Conservation (phyloP, 2,113 vertebrate species). For the Stegastes partitus region DNA sequence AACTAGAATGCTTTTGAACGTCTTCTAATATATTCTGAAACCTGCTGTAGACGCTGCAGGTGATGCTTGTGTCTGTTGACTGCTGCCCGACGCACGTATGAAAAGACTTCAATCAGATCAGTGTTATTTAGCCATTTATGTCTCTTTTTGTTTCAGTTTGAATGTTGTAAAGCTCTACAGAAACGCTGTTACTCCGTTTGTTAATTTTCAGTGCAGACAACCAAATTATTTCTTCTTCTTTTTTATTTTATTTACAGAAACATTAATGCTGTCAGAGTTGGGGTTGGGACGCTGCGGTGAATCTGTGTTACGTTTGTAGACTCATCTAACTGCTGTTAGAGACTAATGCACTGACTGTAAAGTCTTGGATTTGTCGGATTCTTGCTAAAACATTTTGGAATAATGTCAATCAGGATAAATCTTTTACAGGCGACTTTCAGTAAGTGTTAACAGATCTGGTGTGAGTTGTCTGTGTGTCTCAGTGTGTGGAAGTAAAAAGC, state of each 20-base stretch:
- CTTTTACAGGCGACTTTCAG: conserved; percentile 4
- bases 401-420: neutral
- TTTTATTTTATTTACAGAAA: conserved; percentile 41
- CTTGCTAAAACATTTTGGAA: neutral
- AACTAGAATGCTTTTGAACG: conserved; percentile 10
- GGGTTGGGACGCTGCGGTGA: neutral
- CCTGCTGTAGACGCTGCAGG: conserved; percentile 21
- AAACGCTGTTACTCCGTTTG: conserved; percentile 10
- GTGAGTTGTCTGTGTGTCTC: neutral
- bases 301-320: neutral
- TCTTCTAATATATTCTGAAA: conserved; percentile 22
- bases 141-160: conserved; percentile 66
- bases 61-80: conserved; percentile 84
- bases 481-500: neutral
- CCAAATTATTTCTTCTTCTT: conserved; percentile 19
- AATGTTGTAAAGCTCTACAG: conserved; percentile 59
- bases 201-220: conserved; percentile 47
- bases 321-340: conserved; percentile 17
- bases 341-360: conserved; percentile 27
- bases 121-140: conserved; percentile 70
- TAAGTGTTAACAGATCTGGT: neutral
- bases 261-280: neutral
- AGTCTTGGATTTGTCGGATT: conserved; percentile 18
- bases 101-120: conserved; percentile 73
- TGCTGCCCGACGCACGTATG: conserved; percentile 62